Evolutionary conservation across 2,888 invertebrate genomes (phyloP).

Genomic region (Epistrophe grossulariae): DNA sequence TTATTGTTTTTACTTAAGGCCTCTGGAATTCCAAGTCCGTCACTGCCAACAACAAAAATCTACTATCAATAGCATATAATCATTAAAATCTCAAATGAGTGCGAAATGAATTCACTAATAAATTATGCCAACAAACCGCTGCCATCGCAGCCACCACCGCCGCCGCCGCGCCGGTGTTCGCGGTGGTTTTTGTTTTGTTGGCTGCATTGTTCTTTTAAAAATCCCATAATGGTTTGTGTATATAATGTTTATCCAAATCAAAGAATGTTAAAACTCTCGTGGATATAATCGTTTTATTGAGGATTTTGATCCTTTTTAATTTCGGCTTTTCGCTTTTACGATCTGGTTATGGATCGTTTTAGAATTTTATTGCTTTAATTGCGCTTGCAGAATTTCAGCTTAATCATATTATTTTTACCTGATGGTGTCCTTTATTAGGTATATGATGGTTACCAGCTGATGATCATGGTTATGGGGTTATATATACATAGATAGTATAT

Average conservation of each 20-base stretch:
- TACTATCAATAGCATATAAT: conserved; percentile 52
- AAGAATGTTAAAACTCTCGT: conserved; percentile 48
- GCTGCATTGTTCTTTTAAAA: conserved; percentile 59
- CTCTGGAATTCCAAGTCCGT: neutral
- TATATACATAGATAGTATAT: neutral
- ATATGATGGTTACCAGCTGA: neutral
- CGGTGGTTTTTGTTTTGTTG: conserved; percentile 34
- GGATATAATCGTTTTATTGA: conserved; percentile 74
- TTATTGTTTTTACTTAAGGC: too few relatives aligned
- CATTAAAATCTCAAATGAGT: conserved; percentile 74
- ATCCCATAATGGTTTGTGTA: conserved; percentile 57
- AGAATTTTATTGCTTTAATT: conserved; percentile 62
- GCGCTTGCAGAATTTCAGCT: conserved; percentile 30
- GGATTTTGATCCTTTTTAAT: conserved; percentile 50
- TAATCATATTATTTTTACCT: conserved; percentile 39
- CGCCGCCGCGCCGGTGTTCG: neutral
- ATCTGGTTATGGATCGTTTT: conserved; percentile 58
- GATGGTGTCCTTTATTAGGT: neutral
- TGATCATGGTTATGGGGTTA: too few relatives aligned
- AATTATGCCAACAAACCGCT: conserved; percentile 71
- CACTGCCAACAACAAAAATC: conserved; percentile 5
- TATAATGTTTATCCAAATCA: conserved; percentile 39
- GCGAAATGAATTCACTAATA: conserved; percentile 74
- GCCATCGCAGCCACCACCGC: conserved; percentile 1
- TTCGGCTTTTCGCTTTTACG: conserved; percentile 45